Percentiles rank a stretch among this genome's conserved stretches.
Conservation (phyloP, 2,797 vertebrate species). For the Okamejei kenojei region DNA sequence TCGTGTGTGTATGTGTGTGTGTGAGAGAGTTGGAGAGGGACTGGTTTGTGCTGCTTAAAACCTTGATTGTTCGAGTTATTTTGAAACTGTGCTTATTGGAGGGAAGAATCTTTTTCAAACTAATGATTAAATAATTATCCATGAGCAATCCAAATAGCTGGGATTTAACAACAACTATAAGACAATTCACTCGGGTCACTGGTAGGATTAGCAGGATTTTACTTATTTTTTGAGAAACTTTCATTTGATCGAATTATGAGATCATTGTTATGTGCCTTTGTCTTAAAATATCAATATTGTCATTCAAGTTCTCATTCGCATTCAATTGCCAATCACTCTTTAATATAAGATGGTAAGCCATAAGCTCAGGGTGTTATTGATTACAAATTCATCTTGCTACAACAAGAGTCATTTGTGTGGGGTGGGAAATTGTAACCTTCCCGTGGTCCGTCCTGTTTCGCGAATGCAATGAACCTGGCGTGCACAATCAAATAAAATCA, state of each 20-base stretch:
- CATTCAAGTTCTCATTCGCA: too few relatives aligned
- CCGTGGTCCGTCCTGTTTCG: too few relatives aligned
- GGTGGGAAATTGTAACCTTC: too few relatives aligned
- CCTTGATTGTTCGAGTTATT: background rate
- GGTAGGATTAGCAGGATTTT: background rate
- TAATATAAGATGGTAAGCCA: background rate
- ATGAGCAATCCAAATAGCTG: conserved; percentile 8
- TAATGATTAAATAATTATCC: background rate
- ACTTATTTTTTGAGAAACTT: background rate
- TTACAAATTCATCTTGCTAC: background rate
- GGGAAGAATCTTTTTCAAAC: background rate
- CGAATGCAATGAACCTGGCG: too few relatives aligned
- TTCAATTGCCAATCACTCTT: background rate
- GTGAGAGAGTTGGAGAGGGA: too few relatives aligned
- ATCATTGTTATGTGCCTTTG: background rate
- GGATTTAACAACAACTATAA: background rate
- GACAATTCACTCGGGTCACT: background rate
- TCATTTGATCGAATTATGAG: background rate
- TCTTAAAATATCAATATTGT: background rate
- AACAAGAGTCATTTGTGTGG: too few relatives aligned
- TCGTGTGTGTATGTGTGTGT: too few relatives aligned
- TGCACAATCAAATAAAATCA: too few relatives aligned
- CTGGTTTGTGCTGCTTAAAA: background rate
- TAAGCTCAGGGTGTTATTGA: background rate
- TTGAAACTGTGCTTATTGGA: background rate